Evolutionary conservation across 2,113 vertebrate species (phyloP).

Genomic region (Eublepharis macularius): DNA sequence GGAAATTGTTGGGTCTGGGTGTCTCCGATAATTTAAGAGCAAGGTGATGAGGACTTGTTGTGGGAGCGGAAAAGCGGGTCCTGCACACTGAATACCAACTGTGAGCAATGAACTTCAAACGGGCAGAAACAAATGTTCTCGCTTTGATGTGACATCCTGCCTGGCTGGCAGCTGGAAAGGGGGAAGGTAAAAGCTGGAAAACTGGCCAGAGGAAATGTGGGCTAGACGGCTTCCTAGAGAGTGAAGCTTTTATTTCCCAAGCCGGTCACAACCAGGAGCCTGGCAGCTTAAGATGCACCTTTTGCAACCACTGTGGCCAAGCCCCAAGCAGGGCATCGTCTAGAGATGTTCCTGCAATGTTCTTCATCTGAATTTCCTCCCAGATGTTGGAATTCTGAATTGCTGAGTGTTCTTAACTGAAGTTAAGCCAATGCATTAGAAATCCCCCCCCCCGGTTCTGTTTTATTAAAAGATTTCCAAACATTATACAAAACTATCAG

Average conservation of each 20-base stretch:
- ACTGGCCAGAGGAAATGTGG: neutral
- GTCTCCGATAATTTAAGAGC: constrained; percentile 67
- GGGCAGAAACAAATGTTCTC: constrained; percentile 41
- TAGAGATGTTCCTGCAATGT: no score
- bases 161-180: neutral
- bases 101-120: constrained; percentile 50
- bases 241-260: neutral
- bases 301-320: no score
- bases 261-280: neutral
- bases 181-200: neutral
- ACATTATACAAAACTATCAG: no score
- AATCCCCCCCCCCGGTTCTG: no score
- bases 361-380: no score
- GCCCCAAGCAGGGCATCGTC: no score
- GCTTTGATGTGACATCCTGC: constrained; percentile 31
- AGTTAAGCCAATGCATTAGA: no score
- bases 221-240: neutral
- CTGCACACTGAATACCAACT: constrained; percentile 61
- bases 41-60: constrained; percentile 64
- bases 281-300: neutral
- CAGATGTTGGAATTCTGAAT: no score
- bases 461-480: no score
- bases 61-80: constrained; percentile 40
- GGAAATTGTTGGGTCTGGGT: constrained; percentile 42
- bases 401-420: no score